Evolutionary conservation across 2,888 invertebrate genomes (phyloP).

Genomic region (Agrotis exclamationis): DNA sequence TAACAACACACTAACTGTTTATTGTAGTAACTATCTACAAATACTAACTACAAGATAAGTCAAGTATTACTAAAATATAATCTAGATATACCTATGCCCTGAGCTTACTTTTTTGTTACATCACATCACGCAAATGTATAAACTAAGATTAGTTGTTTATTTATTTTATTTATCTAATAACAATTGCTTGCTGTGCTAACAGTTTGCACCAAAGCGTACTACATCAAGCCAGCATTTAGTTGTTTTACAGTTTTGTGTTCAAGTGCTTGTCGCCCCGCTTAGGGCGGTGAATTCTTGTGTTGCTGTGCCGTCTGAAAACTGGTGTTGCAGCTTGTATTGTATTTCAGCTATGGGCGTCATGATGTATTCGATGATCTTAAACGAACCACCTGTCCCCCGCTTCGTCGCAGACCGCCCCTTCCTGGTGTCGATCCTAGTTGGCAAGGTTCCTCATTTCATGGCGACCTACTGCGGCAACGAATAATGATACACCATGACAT

Average conservation of each 20-base stretch:
- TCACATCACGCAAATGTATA: too few species aligned
- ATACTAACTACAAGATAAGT: too few species aligned
- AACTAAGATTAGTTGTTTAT: too few species aligned
- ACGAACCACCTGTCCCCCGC: slow-evolving; percentile 65
- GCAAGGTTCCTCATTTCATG: slow-evolving; percentile 66
- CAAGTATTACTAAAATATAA: too few species aligned
- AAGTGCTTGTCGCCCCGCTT: slow-evolving; percentile 16
- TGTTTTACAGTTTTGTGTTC: not conserved
- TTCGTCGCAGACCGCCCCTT: slow-evolving; percentile 65
- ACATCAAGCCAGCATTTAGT: too few species aligned
- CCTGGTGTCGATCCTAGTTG: slow-evolving; percentile 31
- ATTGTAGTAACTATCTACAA: too few species aligned
- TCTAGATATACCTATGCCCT: too few species aligned
- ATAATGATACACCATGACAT: not conserved
- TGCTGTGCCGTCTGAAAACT: slow-evolving; percentile 3
- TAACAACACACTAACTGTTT: too few species aligned
- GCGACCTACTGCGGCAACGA: slow-evolving; percentile 68
- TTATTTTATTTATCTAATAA: too few species aligned
- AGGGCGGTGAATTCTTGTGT: not conserved
- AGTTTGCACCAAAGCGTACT: too few species aligned
- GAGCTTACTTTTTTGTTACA: too few species aligned
- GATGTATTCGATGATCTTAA: slow-evolving; percentile 11
- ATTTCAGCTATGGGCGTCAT: slow-evolving; percentile 41
- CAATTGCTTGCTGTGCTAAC: too few species aligned
- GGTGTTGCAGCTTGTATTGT: slow-evolving; percentile 27